Conservation (phyloP, 2,888 invertebrate genomes). For the Chorisops tibialis region DNA sequence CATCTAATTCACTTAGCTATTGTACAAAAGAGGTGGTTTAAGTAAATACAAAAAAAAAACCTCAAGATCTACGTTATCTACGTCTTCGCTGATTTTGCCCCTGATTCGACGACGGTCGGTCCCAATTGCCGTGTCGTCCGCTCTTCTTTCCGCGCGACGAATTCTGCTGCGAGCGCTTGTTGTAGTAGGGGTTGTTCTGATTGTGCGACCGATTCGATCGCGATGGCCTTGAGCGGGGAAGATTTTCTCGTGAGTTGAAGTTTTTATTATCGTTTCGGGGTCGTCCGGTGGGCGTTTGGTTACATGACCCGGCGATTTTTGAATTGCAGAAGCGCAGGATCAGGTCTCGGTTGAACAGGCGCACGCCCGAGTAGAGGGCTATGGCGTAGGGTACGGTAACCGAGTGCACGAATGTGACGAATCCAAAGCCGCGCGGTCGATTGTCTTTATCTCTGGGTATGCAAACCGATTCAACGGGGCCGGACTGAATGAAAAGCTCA, state of each 20-base stretch:
- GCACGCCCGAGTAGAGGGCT: constrained; percentile 68
- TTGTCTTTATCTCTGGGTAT: constrained; percentile 74
- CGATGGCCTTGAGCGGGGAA: neutral
- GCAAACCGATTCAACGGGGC: constrained; percentile 72
- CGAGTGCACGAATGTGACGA: constrained; percentile 72
- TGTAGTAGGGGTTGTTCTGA: too few species aligned
- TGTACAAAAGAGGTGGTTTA: too few species aligned
- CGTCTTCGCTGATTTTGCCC: neutral
- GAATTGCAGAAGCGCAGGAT: constrained; percentile 47
- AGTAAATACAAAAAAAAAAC: too few species aligned
- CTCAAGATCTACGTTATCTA: constrained; percentile 1
- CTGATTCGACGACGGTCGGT: neutral
- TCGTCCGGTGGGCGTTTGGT: constrained; percentile 52
- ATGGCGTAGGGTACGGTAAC: constrained; percentile 74
- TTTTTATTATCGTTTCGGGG: constrained; percentile 2
- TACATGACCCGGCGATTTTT: neutral
- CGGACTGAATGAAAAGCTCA: constrained; percentile 72
- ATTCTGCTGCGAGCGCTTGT: neutral
- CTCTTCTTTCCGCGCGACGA: neutral
- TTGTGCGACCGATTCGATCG: too few species aligned
- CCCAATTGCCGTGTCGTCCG: neutral
- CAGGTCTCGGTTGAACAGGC: constrained; percentile 62
- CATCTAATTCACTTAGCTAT: too few species aligned
- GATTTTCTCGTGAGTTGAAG: neutral
- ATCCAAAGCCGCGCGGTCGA: constrained; percentile 69